Conservation (phyloP, 1,140 invertebrate species). For the Anastatus disparis region DNA sequence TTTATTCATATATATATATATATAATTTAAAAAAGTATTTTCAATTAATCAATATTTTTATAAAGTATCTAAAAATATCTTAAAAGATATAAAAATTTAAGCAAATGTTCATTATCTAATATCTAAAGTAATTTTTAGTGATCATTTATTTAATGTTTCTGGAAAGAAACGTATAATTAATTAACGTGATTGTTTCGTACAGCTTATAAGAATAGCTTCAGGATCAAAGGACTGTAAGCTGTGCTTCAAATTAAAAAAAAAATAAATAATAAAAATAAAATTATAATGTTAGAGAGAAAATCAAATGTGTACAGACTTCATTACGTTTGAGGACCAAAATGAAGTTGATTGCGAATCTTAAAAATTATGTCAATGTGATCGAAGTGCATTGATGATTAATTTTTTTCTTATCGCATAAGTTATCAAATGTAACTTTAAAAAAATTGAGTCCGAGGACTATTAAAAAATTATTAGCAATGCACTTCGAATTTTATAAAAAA, state of each 20-base stretch:
- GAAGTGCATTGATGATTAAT: background rate
- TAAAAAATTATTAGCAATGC: background rate
- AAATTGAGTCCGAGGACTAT: too few relatives aligned
- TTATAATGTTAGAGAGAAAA: slow-evolving; percentile 8
- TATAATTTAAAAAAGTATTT: background rate
- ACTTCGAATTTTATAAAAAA: slow-evolving; percentile 15
- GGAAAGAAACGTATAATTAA: slow-evolving; percentile 1
- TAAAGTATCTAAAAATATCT: too few relatives aligned
- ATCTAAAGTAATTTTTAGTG: too few relatives aligned
- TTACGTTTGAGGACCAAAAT: background rate
- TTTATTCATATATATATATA: background rate
- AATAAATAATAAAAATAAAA: too few relatives aligned
- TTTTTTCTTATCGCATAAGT: background rate
- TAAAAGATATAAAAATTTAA: too few relatives aligned
- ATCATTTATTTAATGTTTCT: background rate
- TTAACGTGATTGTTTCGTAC: background rate
- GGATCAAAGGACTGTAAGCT: background rate
- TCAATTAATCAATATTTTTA: too few relatives aligned
- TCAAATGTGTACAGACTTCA: too few relatives aligned
- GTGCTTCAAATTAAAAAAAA: background rate
- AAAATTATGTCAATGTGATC: background rate
- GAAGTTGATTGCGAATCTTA: slow-evolving; percentile 3
- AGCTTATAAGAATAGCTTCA: background rate
- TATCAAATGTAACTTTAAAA: background rate
- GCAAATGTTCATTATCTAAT: too few relatives aligned